Evolutionary conservation across 2,888 invertebrate genomes (phyloP).

Genomic region (Dimorphilus gyrociliatus): DNA sequence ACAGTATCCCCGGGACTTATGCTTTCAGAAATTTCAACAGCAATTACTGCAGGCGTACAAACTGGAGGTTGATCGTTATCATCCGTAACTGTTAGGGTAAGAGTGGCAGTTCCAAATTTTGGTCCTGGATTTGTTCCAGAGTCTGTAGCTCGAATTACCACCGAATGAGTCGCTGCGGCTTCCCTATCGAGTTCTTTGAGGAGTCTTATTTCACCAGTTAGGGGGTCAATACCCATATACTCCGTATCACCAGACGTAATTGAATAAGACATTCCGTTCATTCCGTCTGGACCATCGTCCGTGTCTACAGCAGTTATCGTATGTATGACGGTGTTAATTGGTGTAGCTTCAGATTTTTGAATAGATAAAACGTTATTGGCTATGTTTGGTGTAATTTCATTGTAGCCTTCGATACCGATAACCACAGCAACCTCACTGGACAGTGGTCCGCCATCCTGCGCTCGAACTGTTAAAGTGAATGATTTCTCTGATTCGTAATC

Average conservation of each 20-base stretch:
- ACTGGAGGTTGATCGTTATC: conserved; percentile 21
- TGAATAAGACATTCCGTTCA: too few relatives aligned
- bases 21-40: conserved; percentile 13
- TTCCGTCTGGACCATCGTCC: too few relatives aligned
- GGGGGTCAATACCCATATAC: conserved; percentile 3
- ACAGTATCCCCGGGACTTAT: conserved; percentile 9
- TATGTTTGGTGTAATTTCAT: too few relatives aligned
- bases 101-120: conserved; percentile 12
- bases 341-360: too few relatives aligned
- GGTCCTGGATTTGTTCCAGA: conserved; percentile 8
- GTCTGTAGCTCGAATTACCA: conserved; percentile 13
- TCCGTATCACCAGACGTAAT: too few relatives aligned
- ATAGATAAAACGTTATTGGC: too few relatives aligned
- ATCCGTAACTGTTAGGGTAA: conserved; percentile 18
- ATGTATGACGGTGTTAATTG: too few relatives aligned
- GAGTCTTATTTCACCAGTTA: conserved; percentile 10
- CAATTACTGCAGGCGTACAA: conserved; percentile 16
- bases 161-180: conserved; percentile 8
- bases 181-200: conserved; percentile 13
- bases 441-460: too few relatives aligned
- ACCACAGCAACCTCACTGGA: too few relatives aligned
- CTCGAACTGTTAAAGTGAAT: conserved; percentile 12
- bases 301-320: too few relatives aligned
- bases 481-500: conserved; percentile 11
- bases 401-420: too few relatives aligned